These are phyloP conservation scores for Crocodylus rhombifer DNA, from an alignment of 2,797 vertebrate genomes.

Conservation along the genomic window DNA sequence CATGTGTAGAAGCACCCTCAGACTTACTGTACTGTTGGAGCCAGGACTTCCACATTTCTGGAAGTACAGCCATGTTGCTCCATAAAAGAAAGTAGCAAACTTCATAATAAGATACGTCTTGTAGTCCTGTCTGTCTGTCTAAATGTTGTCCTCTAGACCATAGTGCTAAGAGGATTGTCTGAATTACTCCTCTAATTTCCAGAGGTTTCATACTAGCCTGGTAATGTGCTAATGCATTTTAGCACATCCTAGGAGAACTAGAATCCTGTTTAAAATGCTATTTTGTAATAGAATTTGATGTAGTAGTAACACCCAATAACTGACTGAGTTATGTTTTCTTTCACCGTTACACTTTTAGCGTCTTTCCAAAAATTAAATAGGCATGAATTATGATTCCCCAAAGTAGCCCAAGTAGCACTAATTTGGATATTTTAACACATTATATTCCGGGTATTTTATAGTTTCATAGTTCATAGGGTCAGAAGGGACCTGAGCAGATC, in stretches of 20 bases:
- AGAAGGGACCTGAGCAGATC: no score
- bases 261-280: not conserved
- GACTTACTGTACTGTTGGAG: not conserved
- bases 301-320: conserved; percentile 9
- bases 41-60: not conserved
- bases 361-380: not conserved
- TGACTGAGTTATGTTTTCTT: conserved; percentile 43
- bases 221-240: not conserved
- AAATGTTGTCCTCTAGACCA: not conserved
- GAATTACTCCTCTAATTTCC: not conserved
- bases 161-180: not conserved
- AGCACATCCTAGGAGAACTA: not conserved
- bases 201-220: conserved; percentile 8
- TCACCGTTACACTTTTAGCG: conserved; percentile 5
- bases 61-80: not conserved
- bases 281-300: conserved; percentile 2
- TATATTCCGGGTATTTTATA: not conserved
- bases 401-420: not conserved
- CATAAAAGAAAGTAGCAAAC: not conserved
- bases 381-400: conserved; percentile 18
- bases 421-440: not conserved
- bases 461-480: no score
- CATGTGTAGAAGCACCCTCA: not conserved
- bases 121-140: rapidly evolving
- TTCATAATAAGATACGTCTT: rapidly evolving